Evolutionary conservation across 2,888 invertebrate species (phyloP).

Genomic region (Eudemis profundana): DNA sequence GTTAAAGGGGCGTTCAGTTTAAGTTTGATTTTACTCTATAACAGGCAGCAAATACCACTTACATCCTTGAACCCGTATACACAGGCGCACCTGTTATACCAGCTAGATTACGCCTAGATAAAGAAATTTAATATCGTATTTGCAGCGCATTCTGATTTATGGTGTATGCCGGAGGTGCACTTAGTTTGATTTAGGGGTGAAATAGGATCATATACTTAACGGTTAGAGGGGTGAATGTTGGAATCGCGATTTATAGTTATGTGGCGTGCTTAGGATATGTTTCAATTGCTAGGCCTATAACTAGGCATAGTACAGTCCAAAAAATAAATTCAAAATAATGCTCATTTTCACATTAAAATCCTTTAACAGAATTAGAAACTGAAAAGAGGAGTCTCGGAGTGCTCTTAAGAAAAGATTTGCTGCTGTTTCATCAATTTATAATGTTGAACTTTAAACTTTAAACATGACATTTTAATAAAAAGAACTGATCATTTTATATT

Average conservation of each 20-base stretch:
- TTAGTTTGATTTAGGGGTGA: conserved; percentile 42
- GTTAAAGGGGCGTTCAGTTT: no score
- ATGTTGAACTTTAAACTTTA: conserved; percentile 7
- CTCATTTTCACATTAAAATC: conserved; percentile 1
- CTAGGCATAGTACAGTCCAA: not conserved
- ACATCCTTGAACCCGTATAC: no score
- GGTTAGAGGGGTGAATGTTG: conserved; percentile 25
- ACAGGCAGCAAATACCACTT: no score
- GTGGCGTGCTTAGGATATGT: conserved; percentile 2
- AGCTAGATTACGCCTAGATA: conserved; percentile 42
- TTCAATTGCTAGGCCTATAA: conserved; percentile 16
- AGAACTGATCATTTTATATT: not conserved
- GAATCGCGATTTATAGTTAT: conserved; percentile 27
- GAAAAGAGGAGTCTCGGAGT: not conserved
- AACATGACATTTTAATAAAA: not conserved
- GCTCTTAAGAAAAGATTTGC: not conserved
- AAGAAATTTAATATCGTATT: conserved; percentile 45
- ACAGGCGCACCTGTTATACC: conserved; percentile 39
- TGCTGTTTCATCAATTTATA: not conserved
- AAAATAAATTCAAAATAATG: conserved; percentile 1
- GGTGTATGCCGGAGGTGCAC: conserved; percentile 35
- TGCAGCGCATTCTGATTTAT: conserved; percentile 41
- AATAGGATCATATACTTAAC: conserved; percentile 44
- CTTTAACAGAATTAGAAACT: conserved; percentile 1
- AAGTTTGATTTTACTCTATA: no score